Percentiles rank a stretch among this genome's conserved stretches.
These are phyloP conservation scores for Ciona savignyi DNA, from an alignment of 23 tunicate species.

Conservation along the genomic window DNA sequence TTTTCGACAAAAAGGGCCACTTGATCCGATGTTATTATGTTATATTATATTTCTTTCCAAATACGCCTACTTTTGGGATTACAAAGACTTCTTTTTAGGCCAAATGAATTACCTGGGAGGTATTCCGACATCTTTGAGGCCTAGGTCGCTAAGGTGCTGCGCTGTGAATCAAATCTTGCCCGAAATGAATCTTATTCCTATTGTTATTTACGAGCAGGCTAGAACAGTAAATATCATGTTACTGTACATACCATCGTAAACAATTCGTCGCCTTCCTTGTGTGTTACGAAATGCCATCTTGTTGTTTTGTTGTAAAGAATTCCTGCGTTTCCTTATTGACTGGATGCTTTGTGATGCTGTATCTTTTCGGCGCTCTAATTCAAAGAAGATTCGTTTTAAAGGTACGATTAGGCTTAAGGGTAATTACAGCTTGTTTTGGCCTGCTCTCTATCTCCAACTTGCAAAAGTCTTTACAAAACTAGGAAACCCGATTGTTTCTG, in stretches of 20 bases:
- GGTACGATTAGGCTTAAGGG: not conserved
- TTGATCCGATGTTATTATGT: not conserved
- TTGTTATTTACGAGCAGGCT: constrained; percentile 49
- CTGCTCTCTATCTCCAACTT: not conserved
- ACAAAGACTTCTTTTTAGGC: not conserved
- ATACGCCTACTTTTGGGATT: not conserved
- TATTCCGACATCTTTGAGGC: not conserved
- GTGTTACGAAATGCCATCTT: constrained; percentile 34
- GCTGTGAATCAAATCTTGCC: not conserved
- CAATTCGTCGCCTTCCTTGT: constrained; percentile 50
- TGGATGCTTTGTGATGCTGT: too few species aligned
- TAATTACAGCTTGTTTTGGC: not conserved
- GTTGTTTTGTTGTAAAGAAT: not conserved
- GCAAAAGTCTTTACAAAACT: too few species aligned
- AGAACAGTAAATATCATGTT: constrained; percentile 37
- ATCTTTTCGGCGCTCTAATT: too few species aligned
- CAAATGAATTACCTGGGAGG: not conserved
- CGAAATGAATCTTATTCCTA: constrained; percentile 4
- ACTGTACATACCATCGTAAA: constrained; percentile 73
- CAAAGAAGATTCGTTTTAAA: too few species aligned
- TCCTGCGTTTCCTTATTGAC: too few species aligned
- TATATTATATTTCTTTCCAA: not conserved
- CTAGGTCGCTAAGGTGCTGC: not conserved
- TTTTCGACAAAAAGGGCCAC: not conserved
- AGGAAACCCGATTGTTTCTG: too few species aligned